Conservation (phyloP, 1,140 invertebrate genomes). For the Lepidurus arcticus region DNA sequence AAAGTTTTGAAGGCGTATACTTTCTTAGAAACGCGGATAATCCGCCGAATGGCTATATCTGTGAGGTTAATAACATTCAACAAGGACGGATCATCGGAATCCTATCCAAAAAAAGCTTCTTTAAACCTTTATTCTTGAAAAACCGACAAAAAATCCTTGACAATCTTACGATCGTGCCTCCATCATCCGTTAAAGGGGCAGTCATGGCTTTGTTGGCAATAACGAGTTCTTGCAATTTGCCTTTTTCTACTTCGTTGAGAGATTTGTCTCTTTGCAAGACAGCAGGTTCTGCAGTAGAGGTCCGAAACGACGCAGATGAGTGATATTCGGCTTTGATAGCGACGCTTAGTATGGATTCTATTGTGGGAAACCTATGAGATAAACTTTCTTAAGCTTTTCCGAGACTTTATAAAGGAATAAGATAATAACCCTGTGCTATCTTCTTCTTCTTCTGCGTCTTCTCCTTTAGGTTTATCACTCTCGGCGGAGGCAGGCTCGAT, state of each 20-base stretch:
- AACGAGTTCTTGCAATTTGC: conserved; percentile 74
- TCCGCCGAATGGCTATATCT: conserved; percentile 76
- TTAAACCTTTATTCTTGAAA: too few relatives aligned
- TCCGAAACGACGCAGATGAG: neutral
- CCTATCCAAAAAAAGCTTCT: conserved; percentile 29
- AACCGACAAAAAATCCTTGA: neutral
- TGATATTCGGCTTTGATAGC: conserved; percentile 70
- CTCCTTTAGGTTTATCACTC: neutral
- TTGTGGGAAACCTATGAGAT: conserved; percentile 41
- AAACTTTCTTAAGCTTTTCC: neutral
- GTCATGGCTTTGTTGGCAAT: conserved; percentile 74
- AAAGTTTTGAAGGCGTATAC: conserved; percentile 81
- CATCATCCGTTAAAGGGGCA: conserved; percentile 71
- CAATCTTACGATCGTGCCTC: conserved; percentile 1
- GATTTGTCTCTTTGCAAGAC: conserved; percentile 48
- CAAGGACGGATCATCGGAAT: conserved; percentile 57
- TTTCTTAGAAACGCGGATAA: conserved; percentile 89
- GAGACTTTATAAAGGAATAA: neutral
- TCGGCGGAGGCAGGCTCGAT: neutral
- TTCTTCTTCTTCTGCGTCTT: neutral
- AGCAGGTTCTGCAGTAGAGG: conserved; percentile 42
- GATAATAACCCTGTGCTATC: neutral
- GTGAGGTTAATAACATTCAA: conserved; percentile 83
- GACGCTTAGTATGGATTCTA: conserved; percentile 72
- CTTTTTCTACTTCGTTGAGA: conserved; percentile 71